Base-by-base conservation (phyloP, 2,113 vertebrate species). In the Meles meles region DNA sequence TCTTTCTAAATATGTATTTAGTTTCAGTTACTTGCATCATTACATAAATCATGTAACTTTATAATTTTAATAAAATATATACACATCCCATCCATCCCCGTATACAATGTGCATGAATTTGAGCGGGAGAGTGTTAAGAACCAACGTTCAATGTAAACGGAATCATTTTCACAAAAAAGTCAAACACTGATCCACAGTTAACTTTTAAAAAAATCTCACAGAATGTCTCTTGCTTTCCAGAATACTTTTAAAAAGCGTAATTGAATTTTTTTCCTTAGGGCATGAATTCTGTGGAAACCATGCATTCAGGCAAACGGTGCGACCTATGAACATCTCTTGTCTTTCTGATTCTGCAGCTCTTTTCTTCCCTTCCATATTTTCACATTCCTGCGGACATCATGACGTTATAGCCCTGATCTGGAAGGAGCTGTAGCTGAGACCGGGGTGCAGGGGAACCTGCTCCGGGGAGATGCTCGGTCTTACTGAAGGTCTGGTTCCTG, bases 381-480 rank as follows among this genome's bases (percentile, higher is more conserved):
- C 12, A 4, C 8, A 14, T 76, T 63, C 31, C 27, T 76, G 2
- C 4, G 29, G 27, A 44, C 13, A 7, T 25, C 0, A 0, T 34
- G 39, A 12, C 5, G 4, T 7, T 13, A 5, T 1, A n/a, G 67
- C 72, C 7, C 23, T 90, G 81, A 49, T n/a, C n/a, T 25, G 17
- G 12, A 17, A 21, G 4, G 49, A 18, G 17, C 23, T 72, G 11
- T 9, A 52, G 42, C 55, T 44, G 81, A 85, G 18, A 23, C 14
- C 9, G 27, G 6, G 12, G 7, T 37, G 15, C 18, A 69, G 71
- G 5, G 3, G 18, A 12, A 29, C 13, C 1, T 27, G 39, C 25
- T 89, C 34, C 42, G 9, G 0, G 3, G 61, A 52, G 31, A 42
- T 1, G 11, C 14, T 18, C 31, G 5, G 0, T 55, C n/a, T n/a